Base-by-base conservation (phyloP, 2,113 vertebrate genomes). In the Phrynosoma blainvillii region DNA sequence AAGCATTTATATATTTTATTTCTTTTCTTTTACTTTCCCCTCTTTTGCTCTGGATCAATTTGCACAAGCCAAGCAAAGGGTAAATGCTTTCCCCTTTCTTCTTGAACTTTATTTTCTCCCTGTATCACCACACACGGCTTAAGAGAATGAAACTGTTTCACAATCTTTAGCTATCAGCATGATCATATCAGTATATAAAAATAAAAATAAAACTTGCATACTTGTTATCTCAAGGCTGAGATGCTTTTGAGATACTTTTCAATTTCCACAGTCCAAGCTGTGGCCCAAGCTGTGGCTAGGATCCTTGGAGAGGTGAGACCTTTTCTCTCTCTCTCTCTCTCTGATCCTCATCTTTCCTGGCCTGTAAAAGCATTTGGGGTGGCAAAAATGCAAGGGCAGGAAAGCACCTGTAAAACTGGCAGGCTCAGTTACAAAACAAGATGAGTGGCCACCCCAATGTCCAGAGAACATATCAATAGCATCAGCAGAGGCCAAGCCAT, bases 401-500 rank as follows among this genome's bases (percentile, higher is more conserved):
- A 79, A 95, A 89, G 82, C 1, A 56, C 90, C 91, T 93, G 90
- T 91, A 96, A 90, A 95, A 88, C 73, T 42, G 86, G 62, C 82
- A 84, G 75, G 59, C 85, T 91, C 75, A 82, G 84, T 88, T 88
- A 71, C 82, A 89, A 90, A 82, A 36, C 95, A 89, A 92, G 88
- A 92, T 96, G 93, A 94, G 94, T 97, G 95, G 93, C 84, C 93
- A 93, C 52, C 83, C 94, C 88, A 86, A 91, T 13, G 54, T 70
- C 82, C 94, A 95, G 94, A 94, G 90, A 84, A 81, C 89, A 82
- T 90, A 95, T 94, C 93, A 94, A 81, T 71, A 93, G 90, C 90
- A 66, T 92, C 93, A 93, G 93, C 94, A 95, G 95, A 95, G 93
- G 88, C 93, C 88, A 95, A 91, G 93, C 82, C 76, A 92, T 86